Evolutionary conservation across 2,113 vertebrate genomes (phyloP).

Genomic region (Sander vitreus): DNA sequence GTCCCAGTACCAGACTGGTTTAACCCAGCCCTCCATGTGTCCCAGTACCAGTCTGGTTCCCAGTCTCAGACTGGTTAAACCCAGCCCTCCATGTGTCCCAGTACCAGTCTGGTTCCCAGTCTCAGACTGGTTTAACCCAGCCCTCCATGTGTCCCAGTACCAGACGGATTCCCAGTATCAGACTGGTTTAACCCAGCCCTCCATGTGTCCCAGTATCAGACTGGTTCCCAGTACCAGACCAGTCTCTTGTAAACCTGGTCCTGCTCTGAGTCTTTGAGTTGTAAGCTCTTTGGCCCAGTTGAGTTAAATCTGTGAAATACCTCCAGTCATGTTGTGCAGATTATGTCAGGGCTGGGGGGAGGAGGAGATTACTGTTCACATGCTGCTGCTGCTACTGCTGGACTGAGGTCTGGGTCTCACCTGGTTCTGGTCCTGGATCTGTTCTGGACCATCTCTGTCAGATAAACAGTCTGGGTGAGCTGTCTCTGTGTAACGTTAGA

Average conservation of each 20-base stretch:
- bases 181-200: not conserved
- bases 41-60: no score
- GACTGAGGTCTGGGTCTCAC: not conserved
- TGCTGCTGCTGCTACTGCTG: not conserved
- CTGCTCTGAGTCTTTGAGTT: conserved; percentile 20
- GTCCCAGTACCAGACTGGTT: no score
- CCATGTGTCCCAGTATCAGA: not conserved
- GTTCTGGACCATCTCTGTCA: no score
- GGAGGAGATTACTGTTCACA: not conserved
- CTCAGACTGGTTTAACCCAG: no score
- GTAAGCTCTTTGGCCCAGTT: conserved; percentile 42
- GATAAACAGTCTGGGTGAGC: no score
- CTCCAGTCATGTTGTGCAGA: conserved; percentile 67
- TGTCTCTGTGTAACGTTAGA: no score
- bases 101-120: no score
- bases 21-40: no score
- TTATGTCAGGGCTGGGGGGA: conserved; percentile 29
- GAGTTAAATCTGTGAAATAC: conserved; percentile 58
- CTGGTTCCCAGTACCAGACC: not conserved
- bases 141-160: no score
- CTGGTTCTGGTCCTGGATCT: not conserved
- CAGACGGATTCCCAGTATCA: not conserved
- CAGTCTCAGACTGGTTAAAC: no score
- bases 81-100: no score
- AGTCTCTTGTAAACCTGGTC: not conserved